Evolutionary conservation across 2,113 vertebrate species (phyloP).

Genomic region (human (Homo sapiens)): DNA sequence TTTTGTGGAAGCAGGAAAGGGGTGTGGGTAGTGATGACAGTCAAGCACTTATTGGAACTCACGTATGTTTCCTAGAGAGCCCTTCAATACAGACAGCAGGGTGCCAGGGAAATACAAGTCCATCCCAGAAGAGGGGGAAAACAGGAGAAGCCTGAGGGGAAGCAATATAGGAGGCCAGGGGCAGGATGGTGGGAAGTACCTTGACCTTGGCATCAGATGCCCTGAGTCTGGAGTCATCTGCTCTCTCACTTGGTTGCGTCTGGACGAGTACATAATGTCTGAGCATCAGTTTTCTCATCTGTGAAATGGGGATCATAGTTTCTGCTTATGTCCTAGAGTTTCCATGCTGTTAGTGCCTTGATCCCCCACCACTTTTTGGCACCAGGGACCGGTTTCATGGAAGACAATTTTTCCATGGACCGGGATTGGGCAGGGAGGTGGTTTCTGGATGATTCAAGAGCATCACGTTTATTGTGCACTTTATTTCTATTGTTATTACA

Average conservation of each 20-base stretch:
- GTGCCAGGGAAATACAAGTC: not conserved
- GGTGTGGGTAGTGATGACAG: not conserved
- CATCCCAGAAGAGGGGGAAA: not conserved
- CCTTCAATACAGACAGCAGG: not conserved
- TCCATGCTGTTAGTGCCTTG: not conserved
- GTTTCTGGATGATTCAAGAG: too few relatives aligned
- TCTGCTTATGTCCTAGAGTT: not conserved
- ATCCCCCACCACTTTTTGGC: too few relatives aligned
- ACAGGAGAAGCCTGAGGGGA: not conserved
- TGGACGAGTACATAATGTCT: not conserved
- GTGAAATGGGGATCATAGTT: not conserved
- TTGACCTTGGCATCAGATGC: not conserved
- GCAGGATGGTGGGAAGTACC: not conserved
- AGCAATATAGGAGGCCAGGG: not conserved
- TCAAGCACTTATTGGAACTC: constrained; percentile 38
- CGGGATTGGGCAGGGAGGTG: too few relatives aligned
- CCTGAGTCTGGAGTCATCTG: not conserved
- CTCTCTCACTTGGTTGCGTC: not conserved
- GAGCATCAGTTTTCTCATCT: not conserved
- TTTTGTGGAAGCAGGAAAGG: constrained; percentile 49
- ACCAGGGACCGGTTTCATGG: too few relatives aligned
- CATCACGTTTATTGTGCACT: too few relatives aligned
- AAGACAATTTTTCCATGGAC: too few relatives aligned
- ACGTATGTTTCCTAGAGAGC: constrained; percentile 11
- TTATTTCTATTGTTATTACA: too few relatives aligned